Evolutionary conservation across 2,888 invertebrate genomes (phyloP).

Genomic region (Meghimatium bilineatum): DNA sequence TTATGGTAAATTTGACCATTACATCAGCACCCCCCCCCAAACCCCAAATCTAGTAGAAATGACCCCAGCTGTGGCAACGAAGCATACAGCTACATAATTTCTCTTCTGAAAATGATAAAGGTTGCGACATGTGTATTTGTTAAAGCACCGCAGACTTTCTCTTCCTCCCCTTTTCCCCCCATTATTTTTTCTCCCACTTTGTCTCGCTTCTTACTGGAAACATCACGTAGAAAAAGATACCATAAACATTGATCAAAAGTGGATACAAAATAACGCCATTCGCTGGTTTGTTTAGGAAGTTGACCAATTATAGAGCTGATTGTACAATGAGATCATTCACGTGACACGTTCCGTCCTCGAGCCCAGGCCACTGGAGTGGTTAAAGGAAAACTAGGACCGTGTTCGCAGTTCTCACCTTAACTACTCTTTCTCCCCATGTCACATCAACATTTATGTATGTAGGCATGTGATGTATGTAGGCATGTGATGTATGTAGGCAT

Average conservation of each 20-base stretch:
- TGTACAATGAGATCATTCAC: not conserved
- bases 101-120: too few species aligned
- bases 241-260: not conserved
- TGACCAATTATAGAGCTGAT: not conserved
- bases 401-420: not conserved
- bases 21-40: too few species aligned
- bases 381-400: not conserved
- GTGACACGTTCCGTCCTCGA: not conserved
- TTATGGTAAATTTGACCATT: too few species aligned
- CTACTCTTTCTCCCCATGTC: too few species aligned
- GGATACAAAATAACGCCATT: not conserved
- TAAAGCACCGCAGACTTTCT: too few species aligned
- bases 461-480: too few species aligned
- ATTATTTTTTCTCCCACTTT: not conserved
- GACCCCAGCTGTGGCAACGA: too few species aligned
- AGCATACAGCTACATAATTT: too few species aligned
- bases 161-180: not conserved
- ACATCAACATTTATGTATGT: too few species aligned
- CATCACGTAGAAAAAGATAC: not conserved
- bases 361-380: not conserved
- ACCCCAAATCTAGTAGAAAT: too few species aligned
- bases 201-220: not conserved
- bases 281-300: not conserved
- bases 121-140: too few species aligned
- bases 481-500: too few species aligned